phyloP scores from a whole-genome alignment of 2,797 vertebrate genomes.

The Chaetodon trifasciatus region DNA sequence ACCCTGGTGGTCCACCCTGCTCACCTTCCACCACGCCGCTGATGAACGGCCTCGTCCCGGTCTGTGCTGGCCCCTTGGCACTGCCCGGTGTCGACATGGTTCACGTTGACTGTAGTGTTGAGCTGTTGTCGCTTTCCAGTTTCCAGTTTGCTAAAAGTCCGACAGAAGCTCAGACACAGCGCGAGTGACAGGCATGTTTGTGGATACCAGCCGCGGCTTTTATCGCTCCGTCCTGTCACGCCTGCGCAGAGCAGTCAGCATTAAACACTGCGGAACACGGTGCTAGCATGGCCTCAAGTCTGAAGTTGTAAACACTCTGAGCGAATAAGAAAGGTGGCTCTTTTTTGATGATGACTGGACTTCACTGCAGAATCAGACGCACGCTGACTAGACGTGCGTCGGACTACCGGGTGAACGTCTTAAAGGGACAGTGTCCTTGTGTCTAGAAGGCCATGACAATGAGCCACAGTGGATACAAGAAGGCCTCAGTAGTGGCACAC shows the following conservation, averaged over 20 bases:
- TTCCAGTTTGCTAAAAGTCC: not conserved
- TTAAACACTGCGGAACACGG: not conserved
- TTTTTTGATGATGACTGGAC: slow-evolving; percentile 15
- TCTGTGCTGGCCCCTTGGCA: slow-evolving; percentile 40
- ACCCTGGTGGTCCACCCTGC: slow-evolving; percentile 22
- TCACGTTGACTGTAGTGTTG: slow-evolving; percentile 26
- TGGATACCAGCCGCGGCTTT: not conserved
- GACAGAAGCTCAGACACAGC: not conserved
- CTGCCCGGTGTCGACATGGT: slow-evolving; percentile 65
- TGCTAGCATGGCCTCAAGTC: slow-evolving; percentile 21
- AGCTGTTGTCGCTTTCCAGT: not conserved
- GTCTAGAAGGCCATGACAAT: no score
- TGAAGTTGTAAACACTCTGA: slow-evolving; percentile 17
- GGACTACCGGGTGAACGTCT: slow-evolving; percentile 62
- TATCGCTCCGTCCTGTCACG: slow-evolving; percentile 8
- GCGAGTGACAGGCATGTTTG: not conserved
- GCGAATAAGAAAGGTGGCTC: not conserved
- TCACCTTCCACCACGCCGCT: slow-evolving; percentile 97
- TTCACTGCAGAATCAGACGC: slow-evolving; percentile 14
- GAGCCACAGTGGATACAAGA: not conserved
- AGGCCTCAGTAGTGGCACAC: not conserved
- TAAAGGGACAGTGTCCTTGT: slow-evolving; percentile 63
- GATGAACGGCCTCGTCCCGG: slow-evolving; percentile 86
- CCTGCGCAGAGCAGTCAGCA: slow-evolving; percentile 35
- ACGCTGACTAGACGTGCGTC: not conserved